A percentile compares a stretch with the other conserved stretches of the same genome.
phyloP scores from a whole-genome alignment of 2,113 vertebrate species.

The Oreocharis arfaki region DNA sequence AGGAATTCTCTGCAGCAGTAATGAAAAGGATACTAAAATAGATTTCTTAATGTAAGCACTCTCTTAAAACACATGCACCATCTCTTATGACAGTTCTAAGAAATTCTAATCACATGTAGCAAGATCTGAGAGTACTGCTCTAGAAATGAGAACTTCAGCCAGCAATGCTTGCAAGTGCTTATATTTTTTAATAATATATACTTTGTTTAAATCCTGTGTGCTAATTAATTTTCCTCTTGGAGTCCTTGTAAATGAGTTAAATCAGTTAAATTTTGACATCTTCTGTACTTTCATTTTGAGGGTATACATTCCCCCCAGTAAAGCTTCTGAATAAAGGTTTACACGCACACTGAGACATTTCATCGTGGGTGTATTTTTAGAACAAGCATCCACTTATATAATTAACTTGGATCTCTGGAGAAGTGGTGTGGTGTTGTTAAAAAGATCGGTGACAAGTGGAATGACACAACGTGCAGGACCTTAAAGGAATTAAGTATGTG shows the following conservation, averaged over 20 bases:
- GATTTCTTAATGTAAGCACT: neutral
- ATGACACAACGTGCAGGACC: neutral
- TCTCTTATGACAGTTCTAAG: neutral
- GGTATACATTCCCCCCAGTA: rapidly evolving
- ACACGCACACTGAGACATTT: neutral
- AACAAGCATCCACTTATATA: neutral
- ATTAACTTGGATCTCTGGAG: neutral
- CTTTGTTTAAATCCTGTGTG: neutral
- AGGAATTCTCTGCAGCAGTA: neutral
- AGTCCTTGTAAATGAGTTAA: neutral
- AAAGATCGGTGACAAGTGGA: neutral
- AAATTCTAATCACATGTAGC: neutral
- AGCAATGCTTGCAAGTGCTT: neutral
- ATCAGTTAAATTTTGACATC: neutral
- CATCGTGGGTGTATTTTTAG: neutral
- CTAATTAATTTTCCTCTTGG: neutral
- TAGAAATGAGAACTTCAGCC: neutral
- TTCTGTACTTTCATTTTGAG: neutral
- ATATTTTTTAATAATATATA: neutral
- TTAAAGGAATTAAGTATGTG: neutral
- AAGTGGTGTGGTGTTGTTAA: neutral
- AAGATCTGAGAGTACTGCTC: neutral
- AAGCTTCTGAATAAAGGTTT: neutral
- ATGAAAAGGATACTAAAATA: neutral
- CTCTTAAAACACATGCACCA: neutral